Conservation (phyloP, 2,888 invertebrate genomes). For the Eupithecia exiguata region DNA sequence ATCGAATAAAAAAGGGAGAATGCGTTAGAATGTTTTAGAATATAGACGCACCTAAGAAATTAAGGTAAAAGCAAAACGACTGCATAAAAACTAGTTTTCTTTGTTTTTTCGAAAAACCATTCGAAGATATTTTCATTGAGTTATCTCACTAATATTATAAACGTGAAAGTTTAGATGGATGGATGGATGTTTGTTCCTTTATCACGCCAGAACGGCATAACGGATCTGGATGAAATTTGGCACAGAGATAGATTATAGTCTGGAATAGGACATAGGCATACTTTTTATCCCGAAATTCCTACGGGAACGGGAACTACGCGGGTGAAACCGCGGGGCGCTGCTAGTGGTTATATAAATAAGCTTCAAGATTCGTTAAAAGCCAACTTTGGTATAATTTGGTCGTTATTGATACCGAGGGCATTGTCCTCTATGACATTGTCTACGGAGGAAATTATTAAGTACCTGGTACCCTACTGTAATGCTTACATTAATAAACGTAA, state of each 20-base stretch:
- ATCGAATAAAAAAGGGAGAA: background rate
- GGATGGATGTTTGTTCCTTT: too few species aligned
- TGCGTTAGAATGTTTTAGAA: background rate
- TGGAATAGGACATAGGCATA: too few species aligned
- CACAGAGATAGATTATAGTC: too few species aligned
- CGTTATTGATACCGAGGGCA: slow-evolving; percentile 11
- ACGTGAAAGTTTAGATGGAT: too few species aligned
- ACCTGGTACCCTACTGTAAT: background rate
- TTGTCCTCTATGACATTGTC: slow-evolving; percentile 19
- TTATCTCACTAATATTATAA: too few species aligned
- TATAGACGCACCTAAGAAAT: background rate
- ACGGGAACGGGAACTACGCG: too few species aligned
- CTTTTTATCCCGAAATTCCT: too few species aligned
- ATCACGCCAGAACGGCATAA: too few species aligned
- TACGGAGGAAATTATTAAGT: slow-evolving; percentile 1
- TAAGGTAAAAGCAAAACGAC: background rate
- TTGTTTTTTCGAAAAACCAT: background rate
- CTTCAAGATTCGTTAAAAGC: slow-evolving; percentile 19
- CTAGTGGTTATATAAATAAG: slow-evolving; percentile 21
- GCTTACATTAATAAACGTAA: background rate
- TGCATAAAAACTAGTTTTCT: slow-evolving; percentile 3
- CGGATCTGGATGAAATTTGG: too few species aligned
- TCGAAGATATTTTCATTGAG: background rate
- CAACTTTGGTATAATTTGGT: slow-evolving; percentile 14
- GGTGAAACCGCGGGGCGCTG: too few species aligned